Base-by-base conservation (phyloP, 2,888 invertebrate species). In the Agapetus fuscipes region DNA sequence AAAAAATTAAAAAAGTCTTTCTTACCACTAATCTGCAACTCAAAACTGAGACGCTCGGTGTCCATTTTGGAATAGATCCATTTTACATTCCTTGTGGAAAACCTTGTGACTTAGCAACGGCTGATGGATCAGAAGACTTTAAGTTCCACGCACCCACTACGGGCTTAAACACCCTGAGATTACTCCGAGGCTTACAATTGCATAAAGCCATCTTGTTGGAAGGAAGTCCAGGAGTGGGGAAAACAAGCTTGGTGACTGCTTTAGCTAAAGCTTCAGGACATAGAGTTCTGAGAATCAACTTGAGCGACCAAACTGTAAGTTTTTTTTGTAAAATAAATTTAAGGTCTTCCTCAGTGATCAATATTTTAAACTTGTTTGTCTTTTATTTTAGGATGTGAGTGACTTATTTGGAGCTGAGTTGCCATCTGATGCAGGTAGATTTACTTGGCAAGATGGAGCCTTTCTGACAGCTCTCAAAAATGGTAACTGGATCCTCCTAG, bases 401-500 rank as follows among this genome's bases (percentile, higher is more conserved):
- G 99, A 99, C 66, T 70, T 99, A 29, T 99, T 99, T 61, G 99
- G 98, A 15, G 88, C 95, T 3, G 98, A 99, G 68, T 67, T 99
- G 31, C 98, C 99, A 0, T 78, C 90, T 1, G 93, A 95, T 65
- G 88, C 89, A 39, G 95, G 95, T 1, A 79, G 85, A 50, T 99
- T 99, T 67, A 79, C 80, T 2, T 99, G 98, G 88, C 78, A 87
- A 53, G 96, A 98, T 65, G 98, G 99, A 0, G 96, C 96, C 0
- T 77, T 99, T 44, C 65, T 99, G 27, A 83, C 80, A 41, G 98
- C 98, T 0, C 69, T 99, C 14, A 90, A 90, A 64, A 76, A 83
- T 34, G 89, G 93, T 9, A 80, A 93, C 52, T 99, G 98, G 99
- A 85, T 99, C 51, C 71, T 99, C 13, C 67, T 99, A 16, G 99